Evolutionary conservation across 1,140 invertebrate species (phyloP), one percentile per base, ranked within the genome.

Genomic region (Cheumatopsyche charites): DNA sequence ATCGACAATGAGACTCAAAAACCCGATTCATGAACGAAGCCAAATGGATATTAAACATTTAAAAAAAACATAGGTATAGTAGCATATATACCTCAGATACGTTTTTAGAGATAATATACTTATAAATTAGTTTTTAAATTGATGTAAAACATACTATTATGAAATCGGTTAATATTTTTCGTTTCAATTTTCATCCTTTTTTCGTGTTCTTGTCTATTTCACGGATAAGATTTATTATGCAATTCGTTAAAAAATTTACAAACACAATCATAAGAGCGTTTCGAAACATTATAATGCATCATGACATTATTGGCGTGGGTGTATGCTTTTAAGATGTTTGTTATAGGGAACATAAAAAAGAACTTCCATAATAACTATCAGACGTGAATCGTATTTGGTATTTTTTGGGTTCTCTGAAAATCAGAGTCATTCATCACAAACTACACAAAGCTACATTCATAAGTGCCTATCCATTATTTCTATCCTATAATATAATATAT

Each of bases 301-400:
- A 67, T 23, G 21, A 41, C 45, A 67, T 67, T 67, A 67, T 29
- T 17, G 17, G 45, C 41, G 65, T 67, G 43, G 65, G 65, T 67
- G 65, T 67, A 6, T n/a, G 65, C 36, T 67, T 52, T 41, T 67
- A 67, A 67, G 65, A 67, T 42, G 65, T 49, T 62, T 7, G 58
- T 13, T 62, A 36, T 36, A 36, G 9, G 29, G 29, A 36, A 36
- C 29, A 36, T 36, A 36, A 36, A 36, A 36, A 36, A 36, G 29
- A 36, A 36, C 3, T 36, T 36, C 29, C 29, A 36, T 36, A 36
- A 36, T 36, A 36, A 36, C 29, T 36, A 36, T 36, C 29, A 36
- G 29, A 36, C 9, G 29, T 36, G 29, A 36, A 36, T 36, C 29
- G 29, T 36, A 36, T 36, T 36, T 36, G 29, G 29, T 36, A 36